phyloP scores from a whole-genome alignment of 2,113 vertebrate genomes.

The Microcebus griseorufus region DNA sequence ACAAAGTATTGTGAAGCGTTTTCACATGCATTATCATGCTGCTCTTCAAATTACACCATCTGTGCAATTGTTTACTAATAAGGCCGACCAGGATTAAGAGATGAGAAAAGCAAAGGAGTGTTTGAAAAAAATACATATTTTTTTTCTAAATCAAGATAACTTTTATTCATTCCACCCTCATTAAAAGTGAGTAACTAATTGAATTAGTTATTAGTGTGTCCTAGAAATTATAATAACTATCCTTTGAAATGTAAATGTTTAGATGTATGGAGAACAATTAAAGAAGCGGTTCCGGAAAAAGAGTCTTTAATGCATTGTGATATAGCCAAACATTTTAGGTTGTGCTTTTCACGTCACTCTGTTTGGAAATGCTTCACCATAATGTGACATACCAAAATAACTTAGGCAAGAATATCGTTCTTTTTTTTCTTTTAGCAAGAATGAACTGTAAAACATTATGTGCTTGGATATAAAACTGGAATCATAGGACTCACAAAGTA shows the following conservation, averaged over 20 bases:
- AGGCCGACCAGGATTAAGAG: neutral
- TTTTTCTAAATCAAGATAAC: slow-evolving; percentile 12
- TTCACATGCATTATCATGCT: neutral
- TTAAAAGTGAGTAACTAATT: slow-evolving; percentile 59
- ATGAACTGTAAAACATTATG: slow-evolving; percentile 72
- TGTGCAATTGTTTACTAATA: slow-evolving; percentile 22
- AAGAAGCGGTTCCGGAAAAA: neutral
- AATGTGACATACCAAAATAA: slow-evolving; percentile 73
- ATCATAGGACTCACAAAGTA: slow-evolving; percentile 65
- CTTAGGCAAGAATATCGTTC: slow-evolving; percentile 67
- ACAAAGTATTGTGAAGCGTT: slow-evolving; percentile 5
- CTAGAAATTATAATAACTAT: slow-evolving; percentile 60
- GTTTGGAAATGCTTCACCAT: slow-evolving; percentile 78
- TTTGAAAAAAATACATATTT: neutral
- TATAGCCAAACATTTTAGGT: slow-evolving; percentile 70
- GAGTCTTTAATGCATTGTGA: slow-evolving; percentile 27
- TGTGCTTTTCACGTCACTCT: slow-evolving; percentile 73
- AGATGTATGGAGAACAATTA: neutral
- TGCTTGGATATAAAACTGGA: slow-evolving; percentile 57
- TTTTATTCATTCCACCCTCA: slow-evolving; percentile 44
- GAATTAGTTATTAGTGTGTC: slow-evolving; percentile 48
- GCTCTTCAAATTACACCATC: slow-evolving; percentile 25
- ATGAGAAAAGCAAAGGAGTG: neutral
- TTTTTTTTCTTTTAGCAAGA: slow-evolving; percentile 68
- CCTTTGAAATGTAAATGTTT: slow-evolving; percentile 60